Evolutionary conservation across 2,113 vertebrate genomes (phyloP).

Genomic region (Rhizomys pruinosus): DNA sequence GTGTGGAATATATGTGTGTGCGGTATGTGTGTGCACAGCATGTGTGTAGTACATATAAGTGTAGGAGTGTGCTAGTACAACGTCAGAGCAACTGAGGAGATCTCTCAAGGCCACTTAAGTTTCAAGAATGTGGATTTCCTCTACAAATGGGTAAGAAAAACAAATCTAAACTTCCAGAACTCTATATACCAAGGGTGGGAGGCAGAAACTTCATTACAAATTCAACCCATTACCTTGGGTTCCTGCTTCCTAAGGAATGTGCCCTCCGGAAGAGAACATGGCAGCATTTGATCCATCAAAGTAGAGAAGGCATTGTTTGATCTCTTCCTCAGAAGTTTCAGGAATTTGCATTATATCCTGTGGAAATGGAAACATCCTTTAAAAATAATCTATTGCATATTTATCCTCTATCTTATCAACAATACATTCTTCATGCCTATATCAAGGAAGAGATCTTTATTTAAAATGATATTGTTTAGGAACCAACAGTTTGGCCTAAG

Average conservation of each 20-base stretch:
- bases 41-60: neutral
- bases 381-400: conserved; percentile 50
- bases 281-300: conserved; percentile 68
- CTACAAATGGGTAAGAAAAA: conserved; percentile 40
- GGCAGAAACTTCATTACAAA: conserved; percentile 28
- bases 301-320: conserved; percentile 58
- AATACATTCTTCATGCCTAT: conserved; percentile 30
- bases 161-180: conserved; percentile 52
- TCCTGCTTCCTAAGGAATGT: conserved; percentile 69
- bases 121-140: conserved; percentile 64
- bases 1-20: neutral
- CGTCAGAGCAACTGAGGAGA: neutral
- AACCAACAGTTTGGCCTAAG: conserved; percentile 40
- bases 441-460: conserved; percentile 62
- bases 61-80: neutral
- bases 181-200: neutral
- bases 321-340: conserved; percentile 61
- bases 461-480: conserved; percentile 51
- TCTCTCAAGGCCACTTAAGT: neutral
- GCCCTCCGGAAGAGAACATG: conserved; percentile 64
- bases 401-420: conserved; percentile 70
- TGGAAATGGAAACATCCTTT: conserved; percentile 66
- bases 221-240: conserved; percentile 34
- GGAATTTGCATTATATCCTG: conserved; percentile 77
- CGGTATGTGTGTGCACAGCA: accelerated